These are phyloP conservation scores for Polyergus mexicanus DNA, from an alignment of 1,140 invertebrate genomes.

Conservation along the genomic window DNA sequence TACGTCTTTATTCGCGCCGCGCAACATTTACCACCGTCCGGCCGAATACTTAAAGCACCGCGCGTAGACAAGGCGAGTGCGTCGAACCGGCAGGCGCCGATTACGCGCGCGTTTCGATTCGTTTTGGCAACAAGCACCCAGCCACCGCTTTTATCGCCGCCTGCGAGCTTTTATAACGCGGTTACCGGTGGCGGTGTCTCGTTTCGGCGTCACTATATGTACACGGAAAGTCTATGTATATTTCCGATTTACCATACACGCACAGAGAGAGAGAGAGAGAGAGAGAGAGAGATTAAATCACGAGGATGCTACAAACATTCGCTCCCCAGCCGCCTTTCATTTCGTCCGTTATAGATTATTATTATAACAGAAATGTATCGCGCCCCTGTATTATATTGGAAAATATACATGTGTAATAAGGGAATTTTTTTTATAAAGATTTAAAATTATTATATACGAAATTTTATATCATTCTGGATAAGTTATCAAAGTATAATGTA, in stretches of 20 bases:
- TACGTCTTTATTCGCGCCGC: constrained; percentile 56
- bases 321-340: background rate
- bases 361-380: background rate
- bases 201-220: background rate
- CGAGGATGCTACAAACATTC: background rate
- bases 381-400: background rate
- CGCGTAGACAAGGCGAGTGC: constrained; percentile 45
- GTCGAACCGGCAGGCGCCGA: constrained; percentile 50
- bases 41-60: constrained; percentile 31
- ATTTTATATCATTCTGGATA: background rate
- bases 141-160: constrained; percentile 25
- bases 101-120: constrained; percentile 44
- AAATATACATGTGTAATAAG: background rate
- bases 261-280: background rate
- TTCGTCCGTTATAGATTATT: background rate
- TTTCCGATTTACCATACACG: constrained; percentile 11
- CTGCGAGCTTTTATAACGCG: constrained; percentile 18
- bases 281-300: constrained; percentile 26
- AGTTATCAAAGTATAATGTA: constrained; percentile 14
- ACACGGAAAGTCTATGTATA: background rate
- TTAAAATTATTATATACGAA: background rate
- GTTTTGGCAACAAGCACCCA: constrained; percentile 38
- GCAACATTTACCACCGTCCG: background rate
- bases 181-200: background rate
- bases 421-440: background rate